Conservation (phyloP, 2,113 vertebrate genomes). For the Pygoscelis adeliae region DNA sequence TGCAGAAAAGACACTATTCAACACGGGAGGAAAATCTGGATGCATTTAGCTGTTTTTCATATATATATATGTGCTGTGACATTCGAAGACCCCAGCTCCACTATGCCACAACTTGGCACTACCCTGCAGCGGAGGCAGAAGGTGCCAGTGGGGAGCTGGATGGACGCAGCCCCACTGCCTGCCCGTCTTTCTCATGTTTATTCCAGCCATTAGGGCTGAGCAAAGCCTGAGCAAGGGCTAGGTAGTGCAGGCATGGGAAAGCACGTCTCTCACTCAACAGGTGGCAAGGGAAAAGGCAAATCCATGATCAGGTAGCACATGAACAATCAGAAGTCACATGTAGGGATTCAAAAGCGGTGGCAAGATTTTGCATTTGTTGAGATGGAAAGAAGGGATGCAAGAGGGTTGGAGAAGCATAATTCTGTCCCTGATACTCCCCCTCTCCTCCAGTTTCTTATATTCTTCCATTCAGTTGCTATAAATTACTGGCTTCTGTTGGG, state of each 20-base stretch:
- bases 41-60: neutral
- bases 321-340: neutral
- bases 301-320: neutral
- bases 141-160: neutral
- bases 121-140: neutral
- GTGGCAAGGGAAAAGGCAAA: neutral
- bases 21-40: neutral
- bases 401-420: neutral
- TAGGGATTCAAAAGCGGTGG: neutral
- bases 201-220: neutral
- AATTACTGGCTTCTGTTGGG: neutral
- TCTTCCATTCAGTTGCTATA: neutral
- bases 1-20: neutral
- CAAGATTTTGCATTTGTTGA: neutral
- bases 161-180: neutral
- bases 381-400: neutral
- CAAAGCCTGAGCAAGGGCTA: neutral
- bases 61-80: neutral
- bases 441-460: neutral
- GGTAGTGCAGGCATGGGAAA: neutral
- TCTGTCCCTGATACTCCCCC: neutral
- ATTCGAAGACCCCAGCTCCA: neutral
- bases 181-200: neutral
- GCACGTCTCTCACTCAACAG: accelerated
- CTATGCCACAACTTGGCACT: neutral